Evolutionary conservation across 2,113 vertebrate genomes (phyloP).

Genomic region (Syngnathoides biaculeatus): DNA sequence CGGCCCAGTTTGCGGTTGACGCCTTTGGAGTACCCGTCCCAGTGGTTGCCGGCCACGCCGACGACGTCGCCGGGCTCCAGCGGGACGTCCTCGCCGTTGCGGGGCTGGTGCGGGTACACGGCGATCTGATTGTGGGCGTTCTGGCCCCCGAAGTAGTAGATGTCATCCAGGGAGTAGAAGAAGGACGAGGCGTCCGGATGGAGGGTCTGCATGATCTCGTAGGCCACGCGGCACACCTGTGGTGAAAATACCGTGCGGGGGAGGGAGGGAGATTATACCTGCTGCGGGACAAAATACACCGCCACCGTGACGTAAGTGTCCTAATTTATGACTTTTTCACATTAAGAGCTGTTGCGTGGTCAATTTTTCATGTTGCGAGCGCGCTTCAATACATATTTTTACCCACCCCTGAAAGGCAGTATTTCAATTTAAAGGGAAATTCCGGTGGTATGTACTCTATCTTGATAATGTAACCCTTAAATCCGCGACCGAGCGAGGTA

Average conservation of each 20-base stretch:
- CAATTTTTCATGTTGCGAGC: too few species aligned
- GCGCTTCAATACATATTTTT: too few species aligned
- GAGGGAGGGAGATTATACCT: too few species aligned
- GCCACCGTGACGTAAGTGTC: too few species aligned
- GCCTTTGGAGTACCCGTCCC: constrained; percentile 98
- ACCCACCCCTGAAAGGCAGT: too few species aligned
- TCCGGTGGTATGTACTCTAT: too few species aligned
- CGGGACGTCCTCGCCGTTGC: constrained; percentile 88
- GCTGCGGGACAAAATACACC: too few species aligned
- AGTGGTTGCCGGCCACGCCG: constrained; percentile 97
- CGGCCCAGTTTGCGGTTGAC: constrained; percentile 94
- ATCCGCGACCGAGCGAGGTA: too few species aligned
- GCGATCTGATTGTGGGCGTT: constrained; percentile 98
- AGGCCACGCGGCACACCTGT: constrained; percentile 96
- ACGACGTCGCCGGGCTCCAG: constrained; percentile 94
- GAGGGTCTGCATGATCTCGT: constrained; percentile 98
- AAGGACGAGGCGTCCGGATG: constrained; percentile 93
- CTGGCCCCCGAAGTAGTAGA: constrained; percentile 98
- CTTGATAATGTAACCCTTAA: too few species aligned
- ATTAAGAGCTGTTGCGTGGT: too few species aligned
- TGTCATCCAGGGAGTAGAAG: constrained; percentile 97
- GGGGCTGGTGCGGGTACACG: constrained; percentile 88
- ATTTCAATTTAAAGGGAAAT: too few species aligned
- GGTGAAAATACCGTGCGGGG: background rate
- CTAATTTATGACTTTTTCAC: too few species aligned